Conservation (phyloP, 2,888 invertebrate genomes). For the Lasioglossum figueresi region DNA sequence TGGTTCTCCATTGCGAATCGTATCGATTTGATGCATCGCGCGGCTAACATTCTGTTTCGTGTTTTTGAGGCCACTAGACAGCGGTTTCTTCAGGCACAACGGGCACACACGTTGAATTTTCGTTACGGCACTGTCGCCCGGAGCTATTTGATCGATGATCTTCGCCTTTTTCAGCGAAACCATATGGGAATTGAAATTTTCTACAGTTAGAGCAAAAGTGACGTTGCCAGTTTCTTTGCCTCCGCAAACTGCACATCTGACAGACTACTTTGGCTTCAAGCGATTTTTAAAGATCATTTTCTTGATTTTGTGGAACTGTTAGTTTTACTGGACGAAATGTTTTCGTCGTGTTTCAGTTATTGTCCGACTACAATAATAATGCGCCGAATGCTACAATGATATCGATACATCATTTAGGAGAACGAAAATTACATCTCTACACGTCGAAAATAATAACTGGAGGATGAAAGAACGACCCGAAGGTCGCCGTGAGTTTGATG, state of each 20-base stretch:
- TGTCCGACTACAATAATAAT: background rate
- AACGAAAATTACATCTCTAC: background rate
- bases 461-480: background rate
- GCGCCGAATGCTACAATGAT: background rate
- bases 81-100: background rate
- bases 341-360: too few relatives aligned
- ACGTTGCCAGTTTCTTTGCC: background rate
- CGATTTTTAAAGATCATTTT: background rate
- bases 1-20: conserved; percentile 15
- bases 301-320: background rate
- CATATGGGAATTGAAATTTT: background rate
- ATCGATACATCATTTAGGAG: background rate
- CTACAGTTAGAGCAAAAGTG: background rate
- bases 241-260: background rate
- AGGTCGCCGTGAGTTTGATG: background rate
- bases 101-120: background rate
- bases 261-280: background rate
- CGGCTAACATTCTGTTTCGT: background rate
- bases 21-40: background rate
- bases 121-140: background rate
- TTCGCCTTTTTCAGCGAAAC: background rate
- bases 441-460: background rate
- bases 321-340: background rate
- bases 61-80: background rate
- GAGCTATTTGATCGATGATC: background rate